Conservation (phyloP, 2,888 invertebrate genomes). For the Drosophila rellima region DNA sequence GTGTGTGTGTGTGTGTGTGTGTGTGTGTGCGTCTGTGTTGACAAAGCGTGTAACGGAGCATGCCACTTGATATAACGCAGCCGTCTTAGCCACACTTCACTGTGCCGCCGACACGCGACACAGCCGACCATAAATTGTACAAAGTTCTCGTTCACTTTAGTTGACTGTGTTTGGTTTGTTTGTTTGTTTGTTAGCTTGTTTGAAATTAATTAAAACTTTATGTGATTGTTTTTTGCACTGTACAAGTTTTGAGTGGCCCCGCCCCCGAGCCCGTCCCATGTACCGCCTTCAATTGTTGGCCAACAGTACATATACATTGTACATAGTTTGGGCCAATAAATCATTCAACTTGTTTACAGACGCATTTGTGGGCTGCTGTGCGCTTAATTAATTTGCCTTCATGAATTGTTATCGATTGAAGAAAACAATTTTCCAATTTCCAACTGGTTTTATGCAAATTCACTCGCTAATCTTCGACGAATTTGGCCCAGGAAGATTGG, state of each 20-base stretch:
- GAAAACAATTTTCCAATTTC: slow-evolving; percentile 25
- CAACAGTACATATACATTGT: slow-evolving; percentile 4
- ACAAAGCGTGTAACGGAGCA: slow-evolving; percentile 15
- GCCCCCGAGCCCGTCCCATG: background rate
- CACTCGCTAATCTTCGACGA: slow-evolving; percentile 22
- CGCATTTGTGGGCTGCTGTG: slow-evolving; percentile 30
- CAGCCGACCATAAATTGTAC: slow-evolving; percentile 59
- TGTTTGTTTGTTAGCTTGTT: slow-evolving; percentile 66
- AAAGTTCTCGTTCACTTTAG: slow-evolving; percentile 51
- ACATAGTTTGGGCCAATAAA: slow-evolving; percentile 37
- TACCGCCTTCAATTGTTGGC: background rate
- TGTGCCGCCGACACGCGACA: slow-evolving; percentile 57
- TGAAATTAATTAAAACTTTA: slow-evolving; percentile 80
- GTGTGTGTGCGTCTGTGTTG: slow-evolving; percentile 19
- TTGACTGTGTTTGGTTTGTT: slow-evolving; percentile 21
- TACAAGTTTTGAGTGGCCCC: slow-evolving; percentile 40
- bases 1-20: slow-evolving; percentile 3
- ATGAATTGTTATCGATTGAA: slow-evolving; percentile 30
- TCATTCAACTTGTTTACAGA: slow-evolving; percentile 50
- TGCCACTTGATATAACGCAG: slow-evolving; percentile 9
- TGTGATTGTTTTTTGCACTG: slow-evolving; percentile 69
- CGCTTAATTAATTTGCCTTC: slow-evolving; percentile 37
- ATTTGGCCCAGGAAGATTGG: slow-evolving; percentile 22
- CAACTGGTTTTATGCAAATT: slow-evolving; percentile 7
- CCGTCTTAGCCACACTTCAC: slow-evolving; percentile 33